A percentile compares a stretch with the other conserved stretches of the same genome.
Evolutionary conservation across 2,797 vertebrate species (phyloP).

Genomic region (Siniperca scherzeri): DNA sequence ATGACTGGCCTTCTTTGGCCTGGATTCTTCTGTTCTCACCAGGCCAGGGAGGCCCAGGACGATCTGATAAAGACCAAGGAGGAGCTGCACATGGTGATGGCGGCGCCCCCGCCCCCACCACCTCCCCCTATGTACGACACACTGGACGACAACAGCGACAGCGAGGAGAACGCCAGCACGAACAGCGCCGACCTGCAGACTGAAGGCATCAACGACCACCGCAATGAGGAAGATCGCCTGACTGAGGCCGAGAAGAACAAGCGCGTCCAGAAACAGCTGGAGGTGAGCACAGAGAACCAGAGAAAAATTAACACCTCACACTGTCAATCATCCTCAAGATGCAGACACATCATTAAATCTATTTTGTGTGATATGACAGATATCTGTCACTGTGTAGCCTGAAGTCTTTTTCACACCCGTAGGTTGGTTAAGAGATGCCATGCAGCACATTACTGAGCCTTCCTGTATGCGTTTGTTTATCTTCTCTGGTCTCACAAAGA

Average conservation of each 20-base stretch:
- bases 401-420: neutral
- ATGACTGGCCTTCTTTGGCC: neutral
- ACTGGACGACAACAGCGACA: conserved; percentile 88
- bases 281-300: conserved; percentile 82
- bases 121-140: conserved; percentile 88
- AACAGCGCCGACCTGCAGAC: conserved; percentile 91
- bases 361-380: neutral
- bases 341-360: neutral
- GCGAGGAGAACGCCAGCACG: conserved; percentile 85
- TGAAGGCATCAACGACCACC: conserved; percentile 90
- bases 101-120: conserved; percentile 81
- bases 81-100: conserved; percentile 92
- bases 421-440: neutral
- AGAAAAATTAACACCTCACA: neutral
- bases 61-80: conserved; percentile 93
- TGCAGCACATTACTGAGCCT: neutral
- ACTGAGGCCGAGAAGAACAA: conserved; percentile 96
- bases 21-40: neutral
- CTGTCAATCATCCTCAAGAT: neutral
- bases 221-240: conserved; percentile 91
- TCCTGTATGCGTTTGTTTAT: neutral
- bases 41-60: conserved; percentile 92
- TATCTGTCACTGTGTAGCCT: neutral
- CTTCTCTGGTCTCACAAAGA: neutral
- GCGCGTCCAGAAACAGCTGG: conserved; percentile 92